These are phyloP conservation scores for Torymus texanus DNA, from an alignment of 2,888 invertebrate genomes.

Conservation along the genomic window DNA sequence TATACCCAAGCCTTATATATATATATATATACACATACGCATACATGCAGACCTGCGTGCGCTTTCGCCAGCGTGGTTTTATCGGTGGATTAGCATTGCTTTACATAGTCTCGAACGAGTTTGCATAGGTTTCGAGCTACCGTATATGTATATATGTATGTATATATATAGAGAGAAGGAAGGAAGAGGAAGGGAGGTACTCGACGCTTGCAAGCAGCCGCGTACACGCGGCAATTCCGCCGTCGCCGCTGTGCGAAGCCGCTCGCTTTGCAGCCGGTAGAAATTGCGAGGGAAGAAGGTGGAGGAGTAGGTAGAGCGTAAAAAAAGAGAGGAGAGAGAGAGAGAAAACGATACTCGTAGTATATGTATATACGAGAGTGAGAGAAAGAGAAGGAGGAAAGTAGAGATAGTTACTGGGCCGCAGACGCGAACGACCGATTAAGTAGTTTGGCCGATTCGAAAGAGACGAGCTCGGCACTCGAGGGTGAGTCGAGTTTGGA, in stretches of 20 bases:
- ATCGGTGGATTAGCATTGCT: slow-evolving; percentile 74
- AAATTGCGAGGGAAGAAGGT: slow-evolving; percentile 13
- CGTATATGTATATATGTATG: neutral
- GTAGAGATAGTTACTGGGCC: slow-evolving; percentile 12
- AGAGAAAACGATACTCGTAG: slow-evolving; percentile 13
- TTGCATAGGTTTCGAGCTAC: slow-evolving; percentile 66
- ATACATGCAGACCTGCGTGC: too few relatives aligned
- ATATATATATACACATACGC: too few relatives aligned
- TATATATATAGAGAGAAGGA: too few relatives aligned
- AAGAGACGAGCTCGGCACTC: neutral
- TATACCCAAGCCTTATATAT: too few relatives aligned
- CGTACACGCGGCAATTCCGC: neutral
- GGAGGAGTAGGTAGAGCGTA: neutral
- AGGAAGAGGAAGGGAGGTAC: too few relatives aligned
- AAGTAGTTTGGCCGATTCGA: slow-evolving; percentile 23
- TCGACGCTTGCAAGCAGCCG: neutral
- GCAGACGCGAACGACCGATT: slow-evolving; percentile 40
- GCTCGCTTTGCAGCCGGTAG: slow-evolving; percentile 34
- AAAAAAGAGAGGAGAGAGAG: neutral
- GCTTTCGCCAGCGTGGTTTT: slow-evolving; percentile 67
- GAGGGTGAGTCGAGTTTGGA: slow-evolving; percentile 9
- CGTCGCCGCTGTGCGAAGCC: slow-evolving; percentile 28
- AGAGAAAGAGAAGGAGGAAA: neutral
- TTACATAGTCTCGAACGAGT: slow-evolving; percentile 72
- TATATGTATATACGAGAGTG: neutral